Evolutionary conservation across 2,113 vertebrate genomes (phyloP), one percentile per base, ranked within the genome.

Genomic region (Acanthisitta chloris): DNA sequence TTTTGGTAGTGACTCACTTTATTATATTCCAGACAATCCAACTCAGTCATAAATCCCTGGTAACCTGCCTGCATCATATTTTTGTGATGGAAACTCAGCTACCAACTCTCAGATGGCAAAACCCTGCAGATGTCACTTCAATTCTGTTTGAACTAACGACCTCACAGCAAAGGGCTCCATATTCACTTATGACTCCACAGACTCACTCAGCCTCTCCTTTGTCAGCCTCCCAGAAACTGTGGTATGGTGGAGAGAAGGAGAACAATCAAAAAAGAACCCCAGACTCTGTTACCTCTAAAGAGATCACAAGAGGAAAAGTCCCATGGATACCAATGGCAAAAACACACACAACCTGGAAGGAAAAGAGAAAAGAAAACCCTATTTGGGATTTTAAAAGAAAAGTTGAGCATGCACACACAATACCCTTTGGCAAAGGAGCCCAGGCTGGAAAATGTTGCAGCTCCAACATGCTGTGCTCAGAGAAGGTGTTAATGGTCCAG

Each of bases 401-500:
- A 94, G 52, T 34, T 76, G 69, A 95, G 51, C 43, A 10, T 7
- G n/a, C 31, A 87, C 48, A 81, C 81, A 93, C 82, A 96, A 96
- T 74, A 94, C 49, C 42, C 62, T 94, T 83, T 96, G 94, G 94
- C 92, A 94, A 93, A 88, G 46, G 58, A 96, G 71, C 28, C 62
- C 51, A 77, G 73, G 81, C 77, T 38, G 40, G 93, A 82, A 93
- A 94, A 89, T 65, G 42, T 54, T 96, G 93, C 85, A 95, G 81
- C 72, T 88, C 90, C 73, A 96, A 36, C 80, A 88, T 76, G 92
- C 93, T 94, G 95, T 92, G 92, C 88, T 96, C 42, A 61, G 82
- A 93, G 87, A 93, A 97, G 93, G 95, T 96, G 97, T 96, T 97
- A 97, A 97, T 84, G 72, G 93, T 95, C 82, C 72, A 81, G 85